Evolutionary conservation across 2,113 vertebrate genomes (phyloP).

Genomic region (Phoxinus phoxinus): DNA sequence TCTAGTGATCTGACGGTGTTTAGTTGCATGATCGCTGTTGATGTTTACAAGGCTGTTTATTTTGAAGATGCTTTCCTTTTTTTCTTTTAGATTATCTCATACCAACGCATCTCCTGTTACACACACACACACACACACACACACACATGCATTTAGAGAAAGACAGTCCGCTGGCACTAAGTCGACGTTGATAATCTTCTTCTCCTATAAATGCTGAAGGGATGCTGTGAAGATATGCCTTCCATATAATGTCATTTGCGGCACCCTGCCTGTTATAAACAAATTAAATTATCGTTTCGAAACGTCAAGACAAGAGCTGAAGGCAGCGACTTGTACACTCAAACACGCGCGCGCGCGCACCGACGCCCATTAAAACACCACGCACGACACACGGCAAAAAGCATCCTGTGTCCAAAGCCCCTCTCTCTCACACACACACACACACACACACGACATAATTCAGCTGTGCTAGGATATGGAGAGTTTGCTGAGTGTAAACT

Average conservation of each 20-base stretch:
- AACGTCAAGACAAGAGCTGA: conserved; percentile 46
- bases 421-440: neutral
- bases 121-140: neutral
- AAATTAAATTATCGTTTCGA: conserved; percentile 45
- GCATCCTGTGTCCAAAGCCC: conserved; percentile 53
- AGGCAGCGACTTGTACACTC: conserved; percentile 18
- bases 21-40: neutral
- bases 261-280: conserved; percentile 27
- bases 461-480: neutral
- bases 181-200: conserved; percentile 31
- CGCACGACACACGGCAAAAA: conserved; percentile 50
- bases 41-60: conserved; percentile 13
- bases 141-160: neutral
- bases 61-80: conserved; percentile 4
- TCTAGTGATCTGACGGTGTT: neutral
- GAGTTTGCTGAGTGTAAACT: conserved; percentile 31
- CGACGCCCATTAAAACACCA: conserved; percentile 62
- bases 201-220: neutral
- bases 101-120: conserved; percentile 5
- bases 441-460: conserved; percentile 1
- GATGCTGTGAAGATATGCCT: neutral
- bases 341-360: conserved; percentile 13
- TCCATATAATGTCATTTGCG: neutral
- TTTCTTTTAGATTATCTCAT: neutral
- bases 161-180: neutral